A percentile compares a stretch with the other conserved stretches of the same genome.
phyloP scores from a whole-genome alignment of 2,797 vertebrate species.

The Rhinophrynus dorsalis region DNA sequence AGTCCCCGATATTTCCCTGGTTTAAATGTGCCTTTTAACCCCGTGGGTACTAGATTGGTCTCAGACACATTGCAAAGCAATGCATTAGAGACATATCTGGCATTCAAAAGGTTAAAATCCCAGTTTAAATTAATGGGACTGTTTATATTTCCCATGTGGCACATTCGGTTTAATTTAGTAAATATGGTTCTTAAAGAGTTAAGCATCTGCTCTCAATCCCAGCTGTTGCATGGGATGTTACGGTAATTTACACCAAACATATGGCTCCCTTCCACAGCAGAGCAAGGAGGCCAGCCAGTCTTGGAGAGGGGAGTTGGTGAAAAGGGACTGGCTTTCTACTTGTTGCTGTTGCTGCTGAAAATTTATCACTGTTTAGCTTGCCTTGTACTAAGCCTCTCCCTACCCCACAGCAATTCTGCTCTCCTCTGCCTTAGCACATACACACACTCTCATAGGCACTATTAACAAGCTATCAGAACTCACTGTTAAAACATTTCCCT shows the following conservation, averaged over 20 bases:
- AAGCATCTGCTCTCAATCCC: constrained; percentile 33
- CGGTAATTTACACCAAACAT: constrained; percentile 51
- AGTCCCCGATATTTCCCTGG: no score
- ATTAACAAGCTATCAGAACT: neutral
- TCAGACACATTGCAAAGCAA: no score
- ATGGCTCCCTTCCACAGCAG: constrained; percentile 33
- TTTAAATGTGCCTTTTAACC: no score
- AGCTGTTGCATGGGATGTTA: constrained; percentile 49
- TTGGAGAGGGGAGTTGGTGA: constrained; percentile 39
- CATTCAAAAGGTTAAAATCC: no score
- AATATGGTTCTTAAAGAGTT: constrained; percentile 31
- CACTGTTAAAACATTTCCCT: constrained; percentile 5
- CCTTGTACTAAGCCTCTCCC: constrained; percentile 28
- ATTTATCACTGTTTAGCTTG: constrained; percentile 45
- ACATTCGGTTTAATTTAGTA: no score
- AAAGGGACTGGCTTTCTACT: constrained; percentile 30
- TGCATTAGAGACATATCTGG: no score
- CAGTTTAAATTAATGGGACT: no score
- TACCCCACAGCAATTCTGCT: constrained; percentile 30
- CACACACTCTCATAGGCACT: neutral
- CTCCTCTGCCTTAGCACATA: neutral
- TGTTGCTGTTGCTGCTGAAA: constrained; percentile 3
- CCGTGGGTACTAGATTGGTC: no score
- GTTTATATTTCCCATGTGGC: no score
- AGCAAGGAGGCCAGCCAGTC: constrained; percentile 36